Conservation (phyloP, 2,113 vertebrate species). For the Gallinago undulata region DNA sequence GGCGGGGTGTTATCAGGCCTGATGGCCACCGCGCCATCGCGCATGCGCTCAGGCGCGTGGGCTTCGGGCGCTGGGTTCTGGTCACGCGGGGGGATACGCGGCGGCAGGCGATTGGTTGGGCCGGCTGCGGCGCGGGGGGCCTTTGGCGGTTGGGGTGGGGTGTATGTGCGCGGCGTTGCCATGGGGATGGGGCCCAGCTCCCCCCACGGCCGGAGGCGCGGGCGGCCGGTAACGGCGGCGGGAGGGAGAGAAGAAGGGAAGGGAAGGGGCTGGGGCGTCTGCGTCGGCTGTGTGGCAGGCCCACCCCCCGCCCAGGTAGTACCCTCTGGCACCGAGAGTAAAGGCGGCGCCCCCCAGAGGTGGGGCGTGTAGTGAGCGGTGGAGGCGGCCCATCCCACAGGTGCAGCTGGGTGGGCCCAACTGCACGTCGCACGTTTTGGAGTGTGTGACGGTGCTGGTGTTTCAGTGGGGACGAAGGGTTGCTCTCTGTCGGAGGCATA, state of each 20-base stretch:
- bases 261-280: too few relatives aligned
- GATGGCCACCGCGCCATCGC: too few relatives aligned
- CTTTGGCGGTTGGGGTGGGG: too few relatives aligned
- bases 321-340: neutral
- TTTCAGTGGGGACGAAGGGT: rapidly evolving
- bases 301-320: too few relatives aligned
- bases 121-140: neutral
- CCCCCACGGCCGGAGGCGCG: neutral
- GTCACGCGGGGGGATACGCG: neutral
- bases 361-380: too few relatives aligned
- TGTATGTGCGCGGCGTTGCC: neutral
- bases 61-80: rapidly evolving
- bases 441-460: rapidly evolving
- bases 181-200: neutral
- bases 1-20: neutral
- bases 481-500: rapidly evolving
- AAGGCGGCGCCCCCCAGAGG: neutral
- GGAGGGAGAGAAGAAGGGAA: neutral
- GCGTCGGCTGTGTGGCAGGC: too few relatives aligned
- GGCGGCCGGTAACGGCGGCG: too few relatives aligned
- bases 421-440: rapidly evolving
- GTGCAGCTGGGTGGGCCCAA: neutral
- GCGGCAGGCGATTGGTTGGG: neutral
- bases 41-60: neutral
- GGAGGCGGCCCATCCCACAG: too few relatives aligned